A percentile compares a stretch with the other conserved stretches of the same genome.
phyloP scores from a whole-genome alignment of 92 coral and sea anemone species.

The Chrysogorgia sp. region DNA sequence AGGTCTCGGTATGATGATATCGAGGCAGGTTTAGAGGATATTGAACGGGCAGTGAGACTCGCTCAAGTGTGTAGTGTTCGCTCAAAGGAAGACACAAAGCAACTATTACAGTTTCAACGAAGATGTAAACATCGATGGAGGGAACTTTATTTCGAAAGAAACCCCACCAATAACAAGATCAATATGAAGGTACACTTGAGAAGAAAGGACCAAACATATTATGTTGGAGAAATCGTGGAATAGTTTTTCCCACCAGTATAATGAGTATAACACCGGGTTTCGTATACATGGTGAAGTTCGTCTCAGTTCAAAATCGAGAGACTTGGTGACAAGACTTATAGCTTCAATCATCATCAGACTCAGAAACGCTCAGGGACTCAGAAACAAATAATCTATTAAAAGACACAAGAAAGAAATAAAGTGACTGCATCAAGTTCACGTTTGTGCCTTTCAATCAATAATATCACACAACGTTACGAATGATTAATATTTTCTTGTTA shows the following conservation, averaged over 20 bases:
- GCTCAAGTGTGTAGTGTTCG: background rate
- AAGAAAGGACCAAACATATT: slow-evolving; percentile 21
- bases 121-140: slow-evolving; percentile 45
- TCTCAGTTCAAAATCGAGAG: too few species aligned
- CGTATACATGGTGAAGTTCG: too few species aligned
- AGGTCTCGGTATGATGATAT: slow-evolving; percentile 40
- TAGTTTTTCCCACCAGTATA: background rate
- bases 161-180: slow-evolving; percentile 22
- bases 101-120: slow-evolving; percentile 22
- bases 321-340: too few species aligned
- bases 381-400: too few species aligned
- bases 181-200: slow-evolving; percentile 39
- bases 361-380: too few species aligned
- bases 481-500: too few species aligned
- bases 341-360: too few species aligned
- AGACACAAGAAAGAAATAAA: too few species aligned
- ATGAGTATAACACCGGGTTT: too few species aligned
- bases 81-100: slow-evolving; percentile 15
- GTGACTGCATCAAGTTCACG: too few species aligned
- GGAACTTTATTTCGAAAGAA: slow-evolving; percentile 20
- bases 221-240: slow-evolving; percentile 19
- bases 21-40: slow-evolving; percentile 33
- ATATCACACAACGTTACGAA: too few species aligned
- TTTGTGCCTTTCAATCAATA: too few species aligned
- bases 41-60: slow-evolving; percentile 22